Percentiles rank a stretch among this genome's conserved stretches.
phyloP scores from a whole-genome alignment of 2,888 invertebrate genomes.

The Drosophila colorata region DNA sequence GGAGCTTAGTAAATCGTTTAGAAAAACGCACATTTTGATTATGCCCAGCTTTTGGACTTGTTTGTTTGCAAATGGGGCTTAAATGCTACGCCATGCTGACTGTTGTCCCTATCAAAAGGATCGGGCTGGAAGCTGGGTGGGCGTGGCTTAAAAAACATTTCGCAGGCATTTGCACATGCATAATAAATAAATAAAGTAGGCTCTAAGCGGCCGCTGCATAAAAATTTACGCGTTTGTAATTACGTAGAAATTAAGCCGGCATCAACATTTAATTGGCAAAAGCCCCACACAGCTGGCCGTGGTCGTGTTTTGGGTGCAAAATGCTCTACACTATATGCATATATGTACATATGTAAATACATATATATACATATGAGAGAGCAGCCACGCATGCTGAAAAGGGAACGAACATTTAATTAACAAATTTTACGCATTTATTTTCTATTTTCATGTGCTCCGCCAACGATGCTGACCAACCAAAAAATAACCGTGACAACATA shows the following conservation, averaged over 20 bases:
- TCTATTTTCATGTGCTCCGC: constrained; percentile 70
- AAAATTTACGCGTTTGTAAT: constrained; percentile 76
- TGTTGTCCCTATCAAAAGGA: constrained; percentile 15
- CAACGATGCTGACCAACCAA: constrained; percentile 61
- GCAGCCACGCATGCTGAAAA: constrained; percentile 48
- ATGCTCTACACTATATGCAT: not conserved
- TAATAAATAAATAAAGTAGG: constrained; percentile 61
- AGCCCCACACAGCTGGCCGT: constrained; percentile 27
- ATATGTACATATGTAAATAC: not conserved
- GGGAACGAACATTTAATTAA: constrained; percentile 74
- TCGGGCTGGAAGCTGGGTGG: constrained; percentile 1
- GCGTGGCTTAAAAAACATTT: constrained; percentile 52
- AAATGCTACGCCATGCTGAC: constrained; percentile 9
- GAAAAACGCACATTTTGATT: constrained; percentile 15
- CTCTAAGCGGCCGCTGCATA: constrained; percentile 50
- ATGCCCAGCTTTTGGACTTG: constrained; percentile 24
- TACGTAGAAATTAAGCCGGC: constrained; percentile 75
- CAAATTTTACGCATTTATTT: constrained; percentile 80
- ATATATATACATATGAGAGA: not conserved
- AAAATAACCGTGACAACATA: constrained; percentile 66
- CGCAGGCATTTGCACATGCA: constrained; percentile 72
- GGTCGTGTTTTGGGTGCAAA: constrained; percentile 4
- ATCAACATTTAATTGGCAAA: constrained; percentile 79
- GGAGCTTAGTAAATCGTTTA: constrained; percentile 15
- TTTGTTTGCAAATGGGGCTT: constrained; percentile 17